Evolutionary conservation across 2,113 vertebrate species (phyloP).

Genomic region (Oreochromis niloticus): DNA sequence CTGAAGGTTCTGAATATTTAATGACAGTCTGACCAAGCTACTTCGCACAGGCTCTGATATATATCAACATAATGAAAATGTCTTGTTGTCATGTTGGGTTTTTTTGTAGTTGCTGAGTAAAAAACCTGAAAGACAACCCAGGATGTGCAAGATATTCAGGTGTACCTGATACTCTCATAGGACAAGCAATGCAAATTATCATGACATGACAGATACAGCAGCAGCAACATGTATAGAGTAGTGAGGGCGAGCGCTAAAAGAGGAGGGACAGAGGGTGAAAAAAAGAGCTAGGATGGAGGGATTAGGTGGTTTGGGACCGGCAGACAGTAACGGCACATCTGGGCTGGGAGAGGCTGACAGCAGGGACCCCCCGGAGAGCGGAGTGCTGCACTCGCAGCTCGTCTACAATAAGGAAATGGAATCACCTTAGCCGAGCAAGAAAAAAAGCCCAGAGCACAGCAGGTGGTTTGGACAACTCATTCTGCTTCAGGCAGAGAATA

Average conservation of each 20-base stretch:
- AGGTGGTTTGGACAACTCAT: constrained; percentile 2
- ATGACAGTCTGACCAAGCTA: neutral
- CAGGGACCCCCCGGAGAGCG: neutral
- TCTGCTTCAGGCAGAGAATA: neutral
- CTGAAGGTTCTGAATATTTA: neutral
- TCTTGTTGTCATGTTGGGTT: neutral
- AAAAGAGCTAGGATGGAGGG: neutral
- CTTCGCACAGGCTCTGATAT: neutral
- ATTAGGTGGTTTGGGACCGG: neutral
- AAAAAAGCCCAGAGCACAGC: neutral
- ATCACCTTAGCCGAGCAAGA: constrained; percentile 7
- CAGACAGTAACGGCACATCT: neutral
- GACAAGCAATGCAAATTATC: neutral
- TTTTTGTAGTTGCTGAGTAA: neutral
- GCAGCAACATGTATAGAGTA: neutral
- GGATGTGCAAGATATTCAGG: neutral
- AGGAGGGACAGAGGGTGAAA: neutral
- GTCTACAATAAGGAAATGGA: constrained; percentile 10
- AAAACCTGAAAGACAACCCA: neutral
- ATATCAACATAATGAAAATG: neutral
- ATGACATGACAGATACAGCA: neutral
- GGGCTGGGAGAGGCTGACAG: neutral
- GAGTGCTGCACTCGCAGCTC: neutral
- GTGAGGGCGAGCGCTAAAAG: neutral
- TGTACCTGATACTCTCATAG: neutral